A percentile compares a stretch with the other conserved stretches of the same genome.
Evolutionary conservation across 2,113 vertebrate species (phyloP).

Genomic region (Peucedramus taeniatus): DNA sequence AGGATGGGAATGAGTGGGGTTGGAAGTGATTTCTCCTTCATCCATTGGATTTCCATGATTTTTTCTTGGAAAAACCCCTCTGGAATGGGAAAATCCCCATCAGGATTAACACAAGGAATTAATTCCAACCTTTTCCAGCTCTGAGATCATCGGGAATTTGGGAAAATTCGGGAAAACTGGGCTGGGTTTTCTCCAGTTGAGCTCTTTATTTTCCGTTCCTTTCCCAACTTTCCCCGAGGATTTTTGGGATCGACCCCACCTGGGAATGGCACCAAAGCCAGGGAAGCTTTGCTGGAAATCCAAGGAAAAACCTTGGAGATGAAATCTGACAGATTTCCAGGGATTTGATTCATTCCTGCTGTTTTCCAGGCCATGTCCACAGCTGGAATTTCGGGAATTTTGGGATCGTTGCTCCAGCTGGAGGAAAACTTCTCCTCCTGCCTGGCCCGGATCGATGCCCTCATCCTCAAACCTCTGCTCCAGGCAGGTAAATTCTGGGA

Average conservation of each 20-base stretch:
- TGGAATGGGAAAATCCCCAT: neutral
- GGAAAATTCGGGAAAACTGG: neutral
- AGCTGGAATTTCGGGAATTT: neutral
- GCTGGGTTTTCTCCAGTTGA: neutral
- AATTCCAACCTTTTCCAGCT: neutral
- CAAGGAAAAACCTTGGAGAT: no score
- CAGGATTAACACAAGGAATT: neutral
- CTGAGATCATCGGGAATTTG: neutral
- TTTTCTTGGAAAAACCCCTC: neutral
- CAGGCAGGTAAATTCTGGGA: neutral
- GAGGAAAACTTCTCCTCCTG: neutral
- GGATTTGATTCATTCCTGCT: neutral
- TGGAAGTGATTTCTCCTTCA: neutral
- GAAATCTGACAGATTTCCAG: rapidly evolving
- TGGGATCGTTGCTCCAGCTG: neutral
- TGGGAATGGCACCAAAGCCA: neutral
- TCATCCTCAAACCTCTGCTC: neutral
- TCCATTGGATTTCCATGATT: neutral
- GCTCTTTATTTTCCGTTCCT: neutral
- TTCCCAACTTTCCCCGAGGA: neutral
- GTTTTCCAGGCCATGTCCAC: neutral
- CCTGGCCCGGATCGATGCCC: neutral
- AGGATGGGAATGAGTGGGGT: neutral
- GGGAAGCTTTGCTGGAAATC: neutral
- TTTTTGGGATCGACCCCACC: neutral